These are phyloP conservation scores for Capromys pilorides DNA, from an alignment of 2,797 vertebrate species.

Conservation along the genomic window DNA sequence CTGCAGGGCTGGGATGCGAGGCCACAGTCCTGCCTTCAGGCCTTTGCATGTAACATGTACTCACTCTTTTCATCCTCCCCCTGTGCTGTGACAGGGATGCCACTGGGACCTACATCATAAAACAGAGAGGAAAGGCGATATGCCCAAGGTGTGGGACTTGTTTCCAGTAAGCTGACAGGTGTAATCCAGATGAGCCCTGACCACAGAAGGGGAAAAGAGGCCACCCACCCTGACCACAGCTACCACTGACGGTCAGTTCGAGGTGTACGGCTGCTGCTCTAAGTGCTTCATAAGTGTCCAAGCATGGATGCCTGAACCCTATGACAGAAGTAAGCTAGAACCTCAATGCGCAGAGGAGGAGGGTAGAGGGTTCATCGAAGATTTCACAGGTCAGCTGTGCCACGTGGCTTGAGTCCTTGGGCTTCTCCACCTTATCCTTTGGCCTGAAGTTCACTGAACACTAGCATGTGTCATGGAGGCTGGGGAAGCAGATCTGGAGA, in stretches of 20 bases:
- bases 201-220: background rate
- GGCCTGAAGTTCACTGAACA: background rate
- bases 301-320: background rate
- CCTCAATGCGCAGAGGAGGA: background rate
- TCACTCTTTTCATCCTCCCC: background rate
- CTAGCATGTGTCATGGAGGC: background rate
- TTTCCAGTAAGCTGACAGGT: background rate
- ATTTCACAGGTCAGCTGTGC: background rate
- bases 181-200: background rate
- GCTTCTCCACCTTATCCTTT: background rate
- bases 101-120: rapidly evolving
- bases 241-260: background rate
- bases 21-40: background rate
- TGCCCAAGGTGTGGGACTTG: background rate
- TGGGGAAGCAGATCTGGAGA: background rate
- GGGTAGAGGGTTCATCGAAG: background rate
- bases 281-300: background rate
- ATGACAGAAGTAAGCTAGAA: rapidly evolving
- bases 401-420: background rate
- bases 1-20: background rate
- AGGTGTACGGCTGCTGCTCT: background rate
- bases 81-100: background rate
- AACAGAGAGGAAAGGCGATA: background rate
- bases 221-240: background rate
- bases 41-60: background rate